Evolutionary conservation across 2,113 vertebrate genomes (phyloP), one percentile per base, ranked within the genome.

Genomic region (Protomyctophum bolini): DNA sequence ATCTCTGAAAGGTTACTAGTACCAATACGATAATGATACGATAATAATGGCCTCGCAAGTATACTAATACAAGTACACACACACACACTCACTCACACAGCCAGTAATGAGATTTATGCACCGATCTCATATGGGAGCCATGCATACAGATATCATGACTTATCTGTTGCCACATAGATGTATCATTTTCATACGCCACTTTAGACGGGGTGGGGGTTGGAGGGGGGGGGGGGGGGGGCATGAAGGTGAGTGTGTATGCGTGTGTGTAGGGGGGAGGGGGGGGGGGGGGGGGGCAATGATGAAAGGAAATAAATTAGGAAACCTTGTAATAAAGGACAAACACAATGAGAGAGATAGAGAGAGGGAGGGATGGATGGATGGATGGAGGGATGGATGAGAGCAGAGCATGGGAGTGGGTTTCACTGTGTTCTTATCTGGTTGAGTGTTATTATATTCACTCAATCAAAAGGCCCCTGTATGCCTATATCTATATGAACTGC

Each of bases 361-460:
- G 33, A 6, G 1, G 33, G 33, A 41, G 1, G 33, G 33, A 41
- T 41, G 33, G 5, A 21, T 21, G 21, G 21, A 21, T 21, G 21
- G 21, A 21, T 21, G 21, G 21, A 21, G 1, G 80, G 83, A 88
- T 75, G 60, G 79, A 79, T 81, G 76, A 21, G 75, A 59, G 81
- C 83, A 83, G 77, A 64, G 63, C 73, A 80, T 76, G 75, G 81
- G 87, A 74, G 74, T 73, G 49, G 80, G 83, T 86, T 89, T 90
- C 77, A 86, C 86, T 79, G 67, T 81, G 67, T 81, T 85, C 90
- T 89, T 91, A 91, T 93, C 87, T 91, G 77, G 70, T 84, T 88
- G 88, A 74, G 49, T 85, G 88, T 90, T 87, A 91, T 91, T 91
- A 90, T 88, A 88, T 88, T 84, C 85, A 68, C 81, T 90, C 88